phyloP scores from a whole-genome alignment of 2,888 invertebrate genomes.

The Leucophora obtusa region DNA sequence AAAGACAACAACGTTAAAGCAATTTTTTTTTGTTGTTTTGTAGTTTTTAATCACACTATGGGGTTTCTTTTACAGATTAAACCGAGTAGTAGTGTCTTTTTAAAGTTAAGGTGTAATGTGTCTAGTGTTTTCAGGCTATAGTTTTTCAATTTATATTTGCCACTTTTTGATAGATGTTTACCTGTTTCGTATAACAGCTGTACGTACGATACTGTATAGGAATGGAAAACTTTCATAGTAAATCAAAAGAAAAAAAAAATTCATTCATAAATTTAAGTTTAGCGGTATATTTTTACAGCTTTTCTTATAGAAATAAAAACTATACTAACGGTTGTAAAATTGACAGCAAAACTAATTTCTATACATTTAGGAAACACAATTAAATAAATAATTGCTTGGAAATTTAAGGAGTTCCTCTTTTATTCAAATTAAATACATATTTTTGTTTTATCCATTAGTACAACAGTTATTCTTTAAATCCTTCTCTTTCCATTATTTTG shows the following conservation, averaged over 20 bases:
- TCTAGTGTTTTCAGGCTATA: constrained; percentile 61
- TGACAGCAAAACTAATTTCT: not conserved
- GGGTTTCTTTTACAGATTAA: constrained; percentile 43
- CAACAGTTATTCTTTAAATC: not conserved
- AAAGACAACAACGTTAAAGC: not conserved
- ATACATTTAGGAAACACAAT: constrained; percentile 13
- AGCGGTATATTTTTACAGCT: constrained; percentile 36
- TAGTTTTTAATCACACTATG: constrained; percentile 62
- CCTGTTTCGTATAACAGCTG: constrained; percentile 43
- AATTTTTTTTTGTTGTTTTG: constrained; percentile 14
- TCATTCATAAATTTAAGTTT: constrained; percentile 61
- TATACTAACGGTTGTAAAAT: constrained; percentile 31
- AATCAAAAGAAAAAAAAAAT: constrained; percentile 25
- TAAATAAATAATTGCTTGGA: constrained; percentile 18
- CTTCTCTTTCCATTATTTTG: constrained; percentile 21
- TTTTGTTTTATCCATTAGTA: not conserved
- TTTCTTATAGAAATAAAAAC: not conserved
- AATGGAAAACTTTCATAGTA: constrained; percentile 5
- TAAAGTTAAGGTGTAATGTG: constrained; percentile 52
- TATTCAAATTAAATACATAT: not conserved
- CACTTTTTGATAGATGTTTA: constrained; percentile 63
- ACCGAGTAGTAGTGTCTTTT: not conserved
- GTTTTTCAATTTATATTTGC: constrained; percentile 66
- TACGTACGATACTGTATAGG: constrained; percentile 28
- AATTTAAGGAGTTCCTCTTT: not conserved